These are phyloP conservation scores for Neoniphon sammara DNA, from an alignment of 2,797 vertebrate species.

Conservation along the genomic window DNA sequence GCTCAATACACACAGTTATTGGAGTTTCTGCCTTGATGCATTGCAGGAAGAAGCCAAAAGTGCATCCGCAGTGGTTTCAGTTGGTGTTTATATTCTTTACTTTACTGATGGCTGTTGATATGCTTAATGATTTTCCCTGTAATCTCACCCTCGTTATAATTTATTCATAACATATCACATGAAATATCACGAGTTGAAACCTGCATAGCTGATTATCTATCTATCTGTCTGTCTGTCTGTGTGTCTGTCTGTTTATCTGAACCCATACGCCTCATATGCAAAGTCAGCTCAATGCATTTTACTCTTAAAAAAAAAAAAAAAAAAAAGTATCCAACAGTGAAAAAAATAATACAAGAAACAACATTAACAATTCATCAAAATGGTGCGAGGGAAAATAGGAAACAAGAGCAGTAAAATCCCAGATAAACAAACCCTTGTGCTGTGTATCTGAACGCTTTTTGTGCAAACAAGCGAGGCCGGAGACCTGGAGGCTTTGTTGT, in stretches of 20 bases:
- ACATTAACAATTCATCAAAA: constrained; percentile 59
- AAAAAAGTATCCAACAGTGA: constrained; percentile 24
- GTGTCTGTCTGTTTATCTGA: neutral
- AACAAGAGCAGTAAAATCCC: constrained; percentile 39
- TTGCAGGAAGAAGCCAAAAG: neutral
- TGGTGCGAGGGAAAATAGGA: constrained; percentile 22
- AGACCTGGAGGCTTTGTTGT: constrained; percentile 58
- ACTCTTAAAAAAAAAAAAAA: too few relatives aligned
- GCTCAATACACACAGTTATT: neutral
- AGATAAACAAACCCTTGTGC: constrained; percentile 58
- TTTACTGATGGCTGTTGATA: constrained; percentile 10
- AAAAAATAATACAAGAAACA: constrained; percentile 48
- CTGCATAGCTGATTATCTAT: neutral
- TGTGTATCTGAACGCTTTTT: constrained; percentile 40
- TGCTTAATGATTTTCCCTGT: constrained; percentile 19
- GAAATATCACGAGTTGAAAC: neutral
- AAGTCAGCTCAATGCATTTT: neutral
- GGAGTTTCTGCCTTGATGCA: neutral
- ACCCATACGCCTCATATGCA: neutral
- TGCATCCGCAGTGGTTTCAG: too few relatives aligned
- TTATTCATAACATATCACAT: constrained; percentile 12
- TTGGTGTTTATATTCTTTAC: constrained; percentile 15
- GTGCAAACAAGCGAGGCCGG: constrained; percentile 44
- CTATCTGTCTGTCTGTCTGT: neutral
- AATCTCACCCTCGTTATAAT: neutral